phyloP scores from a whole-genome alignment of 2,113 vertebrate genomes.

The Oncorhynchus mykiss region DNA sequence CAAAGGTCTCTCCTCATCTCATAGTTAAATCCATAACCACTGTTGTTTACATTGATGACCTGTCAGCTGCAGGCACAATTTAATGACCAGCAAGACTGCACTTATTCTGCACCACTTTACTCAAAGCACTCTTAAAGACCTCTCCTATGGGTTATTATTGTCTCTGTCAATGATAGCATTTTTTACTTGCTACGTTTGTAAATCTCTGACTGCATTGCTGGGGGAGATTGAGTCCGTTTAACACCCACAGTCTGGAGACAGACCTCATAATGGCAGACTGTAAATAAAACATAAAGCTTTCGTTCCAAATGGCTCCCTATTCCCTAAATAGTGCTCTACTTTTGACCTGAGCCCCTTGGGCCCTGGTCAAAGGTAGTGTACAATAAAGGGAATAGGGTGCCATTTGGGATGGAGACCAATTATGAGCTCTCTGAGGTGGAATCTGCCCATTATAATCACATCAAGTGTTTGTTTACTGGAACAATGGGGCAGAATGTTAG shows the following conservation, averaged over 20 bases:
- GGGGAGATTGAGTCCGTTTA: constrained; percentile 8
- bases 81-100: background rate
- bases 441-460: constrained; percentile 2
- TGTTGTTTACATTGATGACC: background rate
- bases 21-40: background rate
- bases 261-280: background rate
- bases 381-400: too few species aligned
- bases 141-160: constrained; percentile 25
- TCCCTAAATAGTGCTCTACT: too few species aligned
- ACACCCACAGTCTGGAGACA: background rate
- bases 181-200: constrained; percentile 22
- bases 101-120: background rate
- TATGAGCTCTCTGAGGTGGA: constrained; percentile 2
- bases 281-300: constrained; percentile 7
- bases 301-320: too few species aligned
- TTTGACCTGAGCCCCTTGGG: too few species aligned
- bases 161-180: constrained; percentile 23
- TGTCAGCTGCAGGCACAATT: background rate
- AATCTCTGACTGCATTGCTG: constrained; percentile 9
- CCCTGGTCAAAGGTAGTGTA: too few species aligned
- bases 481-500: background rate
- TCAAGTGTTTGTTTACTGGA: constrained; percentile 7
- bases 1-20: background rate
- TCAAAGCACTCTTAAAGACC: constrained; percentile 17
- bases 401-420: too few species aligned